Conservation (phyloP, 2,797 vertebrate species). For the Labeo calbasu region DNA sequence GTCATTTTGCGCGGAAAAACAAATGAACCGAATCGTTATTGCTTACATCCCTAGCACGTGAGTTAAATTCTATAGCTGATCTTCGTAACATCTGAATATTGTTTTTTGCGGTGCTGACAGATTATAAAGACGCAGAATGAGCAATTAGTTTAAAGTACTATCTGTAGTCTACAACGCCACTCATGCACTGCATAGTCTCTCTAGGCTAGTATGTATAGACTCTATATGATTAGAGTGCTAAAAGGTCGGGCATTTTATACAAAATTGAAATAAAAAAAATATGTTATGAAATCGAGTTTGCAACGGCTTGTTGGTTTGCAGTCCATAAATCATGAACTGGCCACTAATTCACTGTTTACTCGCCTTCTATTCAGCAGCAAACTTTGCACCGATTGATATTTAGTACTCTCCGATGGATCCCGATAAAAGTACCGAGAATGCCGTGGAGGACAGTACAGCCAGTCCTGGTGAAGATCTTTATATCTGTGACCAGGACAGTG, state of each 20-base stretch:
- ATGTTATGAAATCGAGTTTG: not conserved
- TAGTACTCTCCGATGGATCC: not conserved
- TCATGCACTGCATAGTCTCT: not conserved
- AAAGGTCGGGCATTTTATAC: not conserved
- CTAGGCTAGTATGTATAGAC: too few relatives aligned
- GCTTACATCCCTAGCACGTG: not conserved
- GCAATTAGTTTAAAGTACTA: too few relatives aligned
- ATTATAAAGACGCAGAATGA: not conserved
- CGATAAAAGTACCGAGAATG: not conserved
- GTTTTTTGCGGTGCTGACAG: not conserved
- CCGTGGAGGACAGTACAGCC: too few relatives aligned
- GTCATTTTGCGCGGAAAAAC: not conserved
- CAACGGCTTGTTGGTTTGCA: not conserved
- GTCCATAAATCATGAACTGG: not conserved
- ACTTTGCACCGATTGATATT: not conserved
- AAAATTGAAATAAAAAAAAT: not conserved
- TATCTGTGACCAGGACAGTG: conserved; percentile 8
- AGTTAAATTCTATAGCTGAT: not conserved
- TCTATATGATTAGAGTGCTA: not conserved
- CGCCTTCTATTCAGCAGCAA: not conserved
- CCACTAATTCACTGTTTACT: not conserved
- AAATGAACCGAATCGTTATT: not conserved
- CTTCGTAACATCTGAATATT: not conserved
- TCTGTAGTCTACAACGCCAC: not conserved
- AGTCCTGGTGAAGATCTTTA: not conserved